Evolutionary conservation across 2,888 invertebrate species (phyloP).

Genomic region (Caradrina clavipalpis): DNA sequence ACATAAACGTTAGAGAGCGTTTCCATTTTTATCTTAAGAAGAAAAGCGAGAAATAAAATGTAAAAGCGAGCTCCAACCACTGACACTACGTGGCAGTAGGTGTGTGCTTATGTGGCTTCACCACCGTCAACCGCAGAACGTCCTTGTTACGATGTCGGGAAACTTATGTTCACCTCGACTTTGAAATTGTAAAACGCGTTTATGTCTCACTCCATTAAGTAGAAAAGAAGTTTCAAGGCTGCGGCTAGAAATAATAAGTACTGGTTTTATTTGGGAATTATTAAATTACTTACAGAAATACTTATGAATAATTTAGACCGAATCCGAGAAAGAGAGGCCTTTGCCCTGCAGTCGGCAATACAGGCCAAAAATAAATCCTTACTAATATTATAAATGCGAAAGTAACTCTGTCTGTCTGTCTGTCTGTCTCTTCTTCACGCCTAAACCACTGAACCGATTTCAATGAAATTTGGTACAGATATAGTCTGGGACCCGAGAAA

Average conservation of each 20-base stretch:
- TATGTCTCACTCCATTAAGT: slow-evolving; percentile 20
- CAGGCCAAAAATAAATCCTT: too few relatives aligned
- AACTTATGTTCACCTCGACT: slow-evolving; percentile 17
- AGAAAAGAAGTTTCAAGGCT: slow-evolving; percentile 37
- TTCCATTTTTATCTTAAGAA: neutral
- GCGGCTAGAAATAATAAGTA: slow-evolving; percentile 14
- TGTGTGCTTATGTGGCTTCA: neutral
- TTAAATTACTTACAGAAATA: slow-evolving; percentile 19
- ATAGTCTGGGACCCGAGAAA: too few relatives aligned
- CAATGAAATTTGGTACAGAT: too few relatives aligned
- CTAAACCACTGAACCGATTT: too few relatives aligned
- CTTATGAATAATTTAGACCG: neutral
- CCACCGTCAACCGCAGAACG: neutral
- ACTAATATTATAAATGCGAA: too few relatives aligned
- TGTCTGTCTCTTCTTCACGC: too few relatives aligned
- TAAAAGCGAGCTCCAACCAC: slow-evolving; percentile 1
- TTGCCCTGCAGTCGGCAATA: too few relatives aligned
- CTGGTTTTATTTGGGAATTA: slow-evolving; percentile 6
- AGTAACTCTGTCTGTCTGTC: too few relatives aligned
- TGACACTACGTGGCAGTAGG: neutral
- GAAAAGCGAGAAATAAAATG: neutral
- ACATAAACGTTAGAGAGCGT: neutral
- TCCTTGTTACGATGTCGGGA: slow-evolving; percentile 11
- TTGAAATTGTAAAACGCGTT: slow-evolving; percentile 35
- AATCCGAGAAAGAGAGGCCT: neutral